Conservation (phyloP, 2,113 vertebrate species). For the Tonatia bakeri region DNA sequence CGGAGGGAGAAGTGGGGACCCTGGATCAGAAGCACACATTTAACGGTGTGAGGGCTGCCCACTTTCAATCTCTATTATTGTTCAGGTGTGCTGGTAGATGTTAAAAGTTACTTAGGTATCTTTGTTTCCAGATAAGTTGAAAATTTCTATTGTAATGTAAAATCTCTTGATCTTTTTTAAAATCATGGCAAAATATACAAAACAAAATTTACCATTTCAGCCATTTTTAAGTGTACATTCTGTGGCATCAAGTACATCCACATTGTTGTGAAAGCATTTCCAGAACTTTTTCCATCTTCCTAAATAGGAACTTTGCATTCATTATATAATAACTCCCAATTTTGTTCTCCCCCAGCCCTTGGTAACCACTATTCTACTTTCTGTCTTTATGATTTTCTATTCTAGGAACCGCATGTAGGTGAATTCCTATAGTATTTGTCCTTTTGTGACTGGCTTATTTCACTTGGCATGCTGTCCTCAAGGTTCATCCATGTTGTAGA, state of each 20-base stretch:
- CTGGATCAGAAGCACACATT: neutral
- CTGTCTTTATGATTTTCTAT: neutral
- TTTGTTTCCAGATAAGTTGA: neutral
- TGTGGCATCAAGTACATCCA: neutral
- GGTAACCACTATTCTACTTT: neutral
- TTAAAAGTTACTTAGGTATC: neutral
- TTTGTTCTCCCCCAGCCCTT: too few species aligned
- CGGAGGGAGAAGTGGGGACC: neutral
- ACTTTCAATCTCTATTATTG: neutral
- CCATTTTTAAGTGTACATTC: neutral
- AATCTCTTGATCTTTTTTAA: neutral
- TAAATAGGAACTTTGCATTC: neutral
- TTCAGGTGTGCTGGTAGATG: neutral
- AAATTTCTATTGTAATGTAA: constrained; percentile 3
- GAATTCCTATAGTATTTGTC: neutral
- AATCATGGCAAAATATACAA: neutral
- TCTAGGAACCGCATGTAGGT: neutral
- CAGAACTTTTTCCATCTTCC: neutral
- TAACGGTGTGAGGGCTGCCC: neutral
- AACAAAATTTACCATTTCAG: neutral
- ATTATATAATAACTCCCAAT: neutral
- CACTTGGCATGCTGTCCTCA: neutral
- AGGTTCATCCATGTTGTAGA: neutral
- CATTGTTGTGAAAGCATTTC: neutral
- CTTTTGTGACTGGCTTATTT: neutral